Evolutionary conservation across 2,888 invertebrate species (phyloP), one percentile per base, ranked within the genome.

Genomic region (Clunio marinus): DNA sequence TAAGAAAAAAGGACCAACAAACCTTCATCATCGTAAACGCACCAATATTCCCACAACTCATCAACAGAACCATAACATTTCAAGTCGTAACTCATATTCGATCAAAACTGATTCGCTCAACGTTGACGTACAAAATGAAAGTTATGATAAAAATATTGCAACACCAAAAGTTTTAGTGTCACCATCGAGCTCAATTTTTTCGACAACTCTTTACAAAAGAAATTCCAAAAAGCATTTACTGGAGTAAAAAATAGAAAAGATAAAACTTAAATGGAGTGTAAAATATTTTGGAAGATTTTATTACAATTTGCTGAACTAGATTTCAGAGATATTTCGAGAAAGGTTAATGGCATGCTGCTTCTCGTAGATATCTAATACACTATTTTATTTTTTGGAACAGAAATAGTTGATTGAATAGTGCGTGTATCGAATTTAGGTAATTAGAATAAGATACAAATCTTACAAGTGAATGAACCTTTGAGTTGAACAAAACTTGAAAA

Each of bases 31-130:
- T 59, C 81, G 83, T 46, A 78, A 77, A 65, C 81, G 84, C 70
- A 84, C 13, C 85, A 85, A 74, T 82, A 82, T 65, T 83, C 83
- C 71, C 83, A 85, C 60, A 55, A 65, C 25, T 46, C 63, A 45
- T 24, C 8, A n/a, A 20, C 15, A 8, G 25, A 17, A 46, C n/a
- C 57, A 15, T 7, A 57, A 27, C 25, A 25, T 57, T 15, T n/a
- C 4, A 28, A 27, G 27, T 27, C 57, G 27, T 15, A 57, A 57
- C 57, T 13, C 3, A 57, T 57, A 17, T 57, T n/a, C 41, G 13
- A 7, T 10, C 8, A 15, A 35, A 22, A 10, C 10, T 28, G 28
- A 62, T 8, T 7, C 41, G 41, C 20, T 51, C 22, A 51, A 51
- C 51, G 51, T 51, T 7, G 35, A 32, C 13, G 63, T 65, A 65